Evolutionary conservation across 30 jellyfish, hydroid and myxozoan species (phyloP), one percentile per base, ranked within the genome.

Genomic region (Cassiopea andromeda): DNA sequence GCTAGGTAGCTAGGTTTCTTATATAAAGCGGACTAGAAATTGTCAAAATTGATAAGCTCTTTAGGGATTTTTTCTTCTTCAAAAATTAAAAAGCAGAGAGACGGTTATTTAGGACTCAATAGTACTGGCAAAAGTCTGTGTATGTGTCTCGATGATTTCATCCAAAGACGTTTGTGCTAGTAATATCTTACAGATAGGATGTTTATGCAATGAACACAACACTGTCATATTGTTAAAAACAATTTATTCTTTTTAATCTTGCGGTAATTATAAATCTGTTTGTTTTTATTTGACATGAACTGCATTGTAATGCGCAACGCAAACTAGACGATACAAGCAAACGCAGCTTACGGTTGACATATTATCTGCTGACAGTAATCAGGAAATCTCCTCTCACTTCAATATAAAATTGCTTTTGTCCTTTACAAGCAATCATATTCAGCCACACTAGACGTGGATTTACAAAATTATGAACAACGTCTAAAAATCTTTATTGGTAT

Each of bases 321-420:
- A 70, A 27, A 43, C 54, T 70, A 18, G 79, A 54, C 12, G 64
- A 70, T 70, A 17, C 15, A n/a, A 70, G 38, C 79, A 70, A 70
- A 70, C 79, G 17, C 16, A 70, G 54, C 79, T 19, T 70, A 18
- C 54, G 73, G 38, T 14, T 70, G 27, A 18, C 79, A 43, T 27
- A 70, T 70, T 70, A 70, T 5, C 7, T 70, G 79, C 79, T 43
- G 54, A 70, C 79, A 70, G 7, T 77, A 57, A 77, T 10, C 86
- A 77, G 86, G 86, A 77, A 77, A 47, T 60, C 86, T 16, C 59
- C 74, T 14, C 48, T 77, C 50, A 9, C 48, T 46, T 50, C 3
- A 12, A 27, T 48, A 48, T 77, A 47, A 27, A 48, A 77, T 70
- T 18, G 50, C 86, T 77, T 77, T 77, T 77, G 57, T 75, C 8